A percentile compares a stretch with the other conserved stretches of the same genome.
phyloP scores from a whole-genome alignment of 2,113 vertebrate genomes.

The Zosterops lateralis region DNA sequence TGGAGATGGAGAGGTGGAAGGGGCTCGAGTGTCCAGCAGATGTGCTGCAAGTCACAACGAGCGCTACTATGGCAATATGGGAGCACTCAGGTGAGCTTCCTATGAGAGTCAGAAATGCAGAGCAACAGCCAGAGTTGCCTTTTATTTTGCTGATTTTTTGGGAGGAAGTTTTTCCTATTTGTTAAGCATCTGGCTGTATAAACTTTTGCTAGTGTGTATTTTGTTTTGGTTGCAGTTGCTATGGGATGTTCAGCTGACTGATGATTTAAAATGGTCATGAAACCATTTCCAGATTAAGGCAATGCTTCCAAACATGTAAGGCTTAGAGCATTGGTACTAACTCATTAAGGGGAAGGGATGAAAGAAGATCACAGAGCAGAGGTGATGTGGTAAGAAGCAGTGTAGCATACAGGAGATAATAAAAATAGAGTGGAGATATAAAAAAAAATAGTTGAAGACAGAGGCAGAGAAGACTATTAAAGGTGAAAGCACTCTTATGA shows the following conservation, averaged over 20 bases:
- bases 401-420: neutral
- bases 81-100: constrained; percentile 79
- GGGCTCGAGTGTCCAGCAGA: constrained; percentile 72
- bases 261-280: neutral
- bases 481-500: neutral
- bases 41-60: constrained; percentile 87
- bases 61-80: constrained; percentile 89
- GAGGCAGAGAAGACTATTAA: neutral
- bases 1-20: constrained; percentile 78
- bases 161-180: neutral
- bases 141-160: neutral
- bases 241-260: neutral
- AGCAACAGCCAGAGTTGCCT: neutral
- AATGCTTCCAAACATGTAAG: neutral
- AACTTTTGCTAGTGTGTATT: neutral
- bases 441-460: neutral
- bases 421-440: neutral
- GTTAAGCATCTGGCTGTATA: neutral
- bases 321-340: neutral
- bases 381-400: neutral
- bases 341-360: neutral
- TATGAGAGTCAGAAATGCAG: neutral
- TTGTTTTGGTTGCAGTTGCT: neutral
- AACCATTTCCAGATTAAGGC: neutral
- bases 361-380: neutral